Conservation (phyloP, 2,888 invertebrate species). For the Lepidochitona cinerea region DNA sequence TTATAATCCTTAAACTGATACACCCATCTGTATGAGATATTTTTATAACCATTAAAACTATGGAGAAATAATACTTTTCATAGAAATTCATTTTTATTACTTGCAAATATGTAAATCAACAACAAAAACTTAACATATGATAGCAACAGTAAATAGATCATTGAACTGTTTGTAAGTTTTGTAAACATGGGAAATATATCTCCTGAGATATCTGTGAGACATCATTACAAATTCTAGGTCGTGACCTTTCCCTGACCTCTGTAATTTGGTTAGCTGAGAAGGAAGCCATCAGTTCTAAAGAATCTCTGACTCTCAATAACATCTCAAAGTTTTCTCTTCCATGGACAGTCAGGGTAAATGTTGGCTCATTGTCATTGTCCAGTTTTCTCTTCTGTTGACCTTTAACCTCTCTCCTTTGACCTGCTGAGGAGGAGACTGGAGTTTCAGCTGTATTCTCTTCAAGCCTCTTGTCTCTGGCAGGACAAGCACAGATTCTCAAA, state of each 20-base stretch:
- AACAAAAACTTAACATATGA: neutral
- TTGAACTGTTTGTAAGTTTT: neutral
- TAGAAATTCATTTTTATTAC: no score
- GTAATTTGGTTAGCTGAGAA: neutral
- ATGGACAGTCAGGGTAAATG: conserved; percentile 34
- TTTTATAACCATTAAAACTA: no score
- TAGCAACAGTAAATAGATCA: neutral
- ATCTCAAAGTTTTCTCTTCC: conserved; percentile 68
- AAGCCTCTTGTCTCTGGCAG: neutral
- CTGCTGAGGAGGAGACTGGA: neutral
- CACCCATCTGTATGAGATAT: no score
- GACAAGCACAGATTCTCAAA: neutral
- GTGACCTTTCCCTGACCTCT: neutral
- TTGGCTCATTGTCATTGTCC: neutral
- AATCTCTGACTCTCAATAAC: conserved; percentile 53
- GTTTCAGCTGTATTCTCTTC: neutral
- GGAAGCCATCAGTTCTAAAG: neutral
- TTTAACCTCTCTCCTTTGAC: neutral
- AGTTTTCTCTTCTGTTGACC: neutral
- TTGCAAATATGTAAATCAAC: neutral
- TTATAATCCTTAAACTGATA: no score
- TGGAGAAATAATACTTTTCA: no score
- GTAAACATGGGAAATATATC: neutral
- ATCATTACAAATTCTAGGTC: neutral
- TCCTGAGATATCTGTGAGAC: neutral